Base-by-base conservation (phyloP, 2,113 vertebrate genomes). In the Sinocyclocheilus grahami region DNA sequence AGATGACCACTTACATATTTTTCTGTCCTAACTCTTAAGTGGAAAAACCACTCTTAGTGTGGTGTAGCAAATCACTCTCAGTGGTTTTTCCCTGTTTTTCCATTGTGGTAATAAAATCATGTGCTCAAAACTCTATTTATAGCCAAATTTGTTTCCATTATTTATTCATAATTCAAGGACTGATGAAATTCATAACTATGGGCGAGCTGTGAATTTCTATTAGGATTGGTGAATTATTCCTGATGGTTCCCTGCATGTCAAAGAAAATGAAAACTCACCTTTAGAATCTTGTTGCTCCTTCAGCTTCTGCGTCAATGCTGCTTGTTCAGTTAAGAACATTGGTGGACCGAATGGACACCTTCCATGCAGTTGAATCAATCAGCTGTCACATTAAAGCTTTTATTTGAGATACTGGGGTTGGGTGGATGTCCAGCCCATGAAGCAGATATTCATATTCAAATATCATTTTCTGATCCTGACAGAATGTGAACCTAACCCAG, bases 341-440 rank as follows among this genome's bases (percentile, higher is more conserved):
- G 65, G 24, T 82, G 75, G 69, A 76, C 14, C 9, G 11, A 82
- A 86, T 60, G 76, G 60, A 75, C 75, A 75, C 30, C 74, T 24
- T 85, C 85, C 24, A 82, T 84, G 82, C 78, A 71, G 84, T 63
- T 9, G 79, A 75, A 65, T 79, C 39, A 48, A 78, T 87, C 83
- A 85, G 74, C 74, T 85, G 87, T 88, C 72, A 75, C 60, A 77
- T 85, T 69, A 82, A 33, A 71, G 85, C 85, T 90, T 90, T 90
- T 90, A 90, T 90, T 85, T 90, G 85, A 80, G 82, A 81, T 74
- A 82, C 62, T 85, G 37, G 77, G 48, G 74, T 87, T 30, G 63
- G 58, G 71, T 55, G 85, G 85, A 63, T 46, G 86, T 82, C 83
- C 62, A 81, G 37, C 58, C 74, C 71, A 76, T 65, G 42, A 33